Conservation (phyloP, 2,888 invertebrate genomes). For the Agriopis leucophaearia region DNA sequence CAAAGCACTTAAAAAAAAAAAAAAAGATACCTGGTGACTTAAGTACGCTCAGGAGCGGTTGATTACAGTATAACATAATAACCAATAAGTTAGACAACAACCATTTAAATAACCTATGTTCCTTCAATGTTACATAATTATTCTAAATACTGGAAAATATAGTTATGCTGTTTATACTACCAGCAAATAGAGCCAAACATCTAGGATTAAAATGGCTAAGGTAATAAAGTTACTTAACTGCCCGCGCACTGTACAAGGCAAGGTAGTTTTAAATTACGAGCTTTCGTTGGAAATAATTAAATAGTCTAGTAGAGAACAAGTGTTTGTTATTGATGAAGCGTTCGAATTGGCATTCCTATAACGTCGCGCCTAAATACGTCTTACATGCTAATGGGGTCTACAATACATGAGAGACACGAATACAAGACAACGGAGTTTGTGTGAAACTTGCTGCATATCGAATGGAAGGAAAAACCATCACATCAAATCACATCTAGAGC, state of each 20-base stretch:
- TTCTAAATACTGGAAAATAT: not conserved
- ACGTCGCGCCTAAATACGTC: conserved; percentile 28
- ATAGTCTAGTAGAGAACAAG: conserved; percentile 7
- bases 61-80: too few relatives aligned
- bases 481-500: not conserved
- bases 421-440: conserved; percentile 23
- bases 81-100: not conserved
- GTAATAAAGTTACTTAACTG: conserved; percentile 4
- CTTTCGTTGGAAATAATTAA: conserved; percentile 13
- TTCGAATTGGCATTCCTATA: conserved; percentile 27
- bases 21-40: too few relatives aligned
- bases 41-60: too few relatives aligned
- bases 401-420: conserved; percentile 15
- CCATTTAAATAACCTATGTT: not conserved
- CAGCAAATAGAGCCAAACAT: not conserved
- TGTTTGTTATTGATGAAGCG: conserved; percentile 28
- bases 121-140: not conserved
- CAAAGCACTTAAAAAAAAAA: too few relatives aligned
- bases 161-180: not conserved
- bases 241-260: conserved; percentile 2
- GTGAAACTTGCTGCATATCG: conserved; percentile 19
- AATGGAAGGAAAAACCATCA: conserved; percentile 15
- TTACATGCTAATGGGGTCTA: conserved; percentile 34
- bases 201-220: conserved; percentile 2
- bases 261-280: conserved; percentile 4